These are phyloP conservation scores for Acipenser oxyrinchus DNA, from an alignment of 2,797 vertebrate species.

Conservation along the genomic window DNA sequence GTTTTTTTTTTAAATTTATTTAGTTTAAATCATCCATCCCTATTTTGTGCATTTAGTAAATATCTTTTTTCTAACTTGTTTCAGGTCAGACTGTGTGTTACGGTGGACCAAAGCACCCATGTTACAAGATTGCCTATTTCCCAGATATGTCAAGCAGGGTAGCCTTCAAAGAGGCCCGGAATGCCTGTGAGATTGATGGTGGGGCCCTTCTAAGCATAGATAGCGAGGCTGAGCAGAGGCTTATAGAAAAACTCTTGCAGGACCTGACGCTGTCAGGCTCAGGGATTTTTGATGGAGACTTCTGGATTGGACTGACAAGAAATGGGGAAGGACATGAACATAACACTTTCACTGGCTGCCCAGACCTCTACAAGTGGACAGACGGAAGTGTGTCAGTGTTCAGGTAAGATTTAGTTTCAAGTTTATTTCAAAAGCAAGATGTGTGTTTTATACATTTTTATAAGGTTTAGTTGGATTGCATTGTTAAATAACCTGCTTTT, in stretches of 20 bases:
- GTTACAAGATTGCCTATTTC: constrained; percentile 94
- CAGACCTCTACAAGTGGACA: constrained; percentile 80
- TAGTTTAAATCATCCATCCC: not conserved
- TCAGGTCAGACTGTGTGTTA: constrained; percentile 84
- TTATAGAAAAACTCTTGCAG: constrained; percentile 77
- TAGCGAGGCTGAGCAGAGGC: constrained; percentile 67
- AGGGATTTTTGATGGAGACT: constrained; percentile 80
- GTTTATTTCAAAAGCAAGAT: too few species aligned
- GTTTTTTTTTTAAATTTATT: not conserved
- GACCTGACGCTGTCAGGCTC: constrained; percentile 65
- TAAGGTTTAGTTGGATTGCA: too few species aligned
- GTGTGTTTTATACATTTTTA: too few species aligned
- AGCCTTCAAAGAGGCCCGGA: constrained; percentile 75
- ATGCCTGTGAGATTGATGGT: constrained; percentile 75
- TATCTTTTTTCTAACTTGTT: constrained; percentile 19
- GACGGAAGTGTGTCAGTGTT: constrained; percentile 74
- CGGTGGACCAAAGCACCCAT: constrained; percentile 57
- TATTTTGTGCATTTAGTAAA: not conserved
- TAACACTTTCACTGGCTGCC: constrained; percentile 59
- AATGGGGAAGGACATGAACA: constrained; percentile 53
- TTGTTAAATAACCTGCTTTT: too few species aligned
- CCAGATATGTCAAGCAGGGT: constrained; percentile 81
- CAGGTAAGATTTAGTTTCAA: constrained; percentile 51
- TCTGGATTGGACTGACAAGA: constrained; percentile 90
- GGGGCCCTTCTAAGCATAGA: constrained; percentile 79